These are phyloP conservation scores for Caradrina clavipalpis DNA, from an alignment of 2,888 invertebrate species.

Conservation along the genomic window DNA sequence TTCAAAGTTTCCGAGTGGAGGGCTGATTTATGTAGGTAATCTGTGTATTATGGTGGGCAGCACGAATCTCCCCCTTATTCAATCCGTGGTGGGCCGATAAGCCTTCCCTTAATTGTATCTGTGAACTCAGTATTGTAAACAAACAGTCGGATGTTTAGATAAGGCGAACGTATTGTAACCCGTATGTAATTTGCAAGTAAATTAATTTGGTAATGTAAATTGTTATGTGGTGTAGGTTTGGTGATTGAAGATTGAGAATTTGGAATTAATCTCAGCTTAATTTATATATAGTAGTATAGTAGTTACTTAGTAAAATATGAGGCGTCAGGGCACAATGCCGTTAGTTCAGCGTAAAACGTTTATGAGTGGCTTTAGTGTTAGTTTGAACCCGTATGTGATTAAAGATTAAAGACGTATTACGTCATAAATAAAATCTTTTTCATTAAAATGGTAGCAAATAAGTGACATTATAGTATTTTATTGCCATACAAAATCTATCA, in stretches of 20 bases:
- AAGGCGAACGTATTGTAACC: slow-evolving; percentile 27
- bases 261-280: not conserved
- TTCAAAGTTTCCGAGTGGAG: slow-evolving; percentile 69
- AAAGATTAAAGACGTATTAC: too few relatives aligned
- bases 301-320: too few relatives aligned
- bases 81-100: slow-evolving; percentile 62
- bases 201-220: slow-evolving; percentile 37
- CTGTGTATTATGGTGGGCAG: slow-evolving; percentile 69
- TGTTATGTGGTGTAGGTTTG: slow-evolving; percentile 10
- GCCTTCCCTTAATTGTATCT: slow-evolving; percentile 58
- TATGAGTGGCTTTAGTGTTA: too few relatives aligned
- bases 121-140: slow-evolving; percentile 46
- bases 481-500: too few relatives aligned
- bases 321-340: too few relatives aligned
- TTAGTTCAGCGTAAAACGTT: too few relatives aligned
- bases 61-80: slow-evolving; percentile 65
- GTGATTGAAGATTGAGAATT: slow-evolving; percentile 3
- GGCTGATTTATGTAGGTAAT: slow-evolving; percentile 76
- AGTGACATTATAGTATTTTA: too few relatives aligned
- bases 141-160: slow-evolving; percentile 47
- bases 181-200: slow-evolving; percentile 37
- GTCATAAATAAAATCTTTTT: too few relatives aligned
- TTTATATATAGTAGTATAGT: too few relatives aligned
- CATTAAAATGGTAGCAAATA: too few relatives aligned
- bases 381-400: too few relatives aligned